A percentile compares a stretch with the other conserved stretches of the same genome.
Evolutionary conservation across 2,888 invertebrate genomes (phyloP).

Genomic region (Sympetrum striolatum): DNA sequence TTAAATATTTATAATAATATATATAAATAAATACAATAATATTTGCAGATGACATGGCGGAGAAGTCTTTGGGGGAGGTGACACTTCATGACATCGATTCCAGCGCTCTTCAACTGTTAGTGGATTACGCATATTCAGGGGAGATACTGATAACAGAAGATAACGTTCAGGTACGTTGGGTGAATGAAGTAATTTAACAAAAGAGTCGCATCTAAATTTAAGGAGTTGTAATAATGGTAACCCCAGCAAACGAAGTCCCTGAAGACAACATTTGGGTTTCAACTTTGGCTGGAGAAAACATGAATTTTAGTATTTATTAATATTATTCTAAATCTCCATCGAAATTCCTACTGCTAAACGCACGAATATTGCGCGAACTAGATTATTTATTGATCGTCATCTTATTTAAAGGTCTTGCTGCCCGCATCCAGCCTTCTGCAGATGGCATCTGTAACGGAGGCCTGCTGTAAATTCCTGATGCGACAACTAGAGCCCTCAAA

Average conservation of each 20-base stretch:
- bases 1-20: too few relatives aligned
- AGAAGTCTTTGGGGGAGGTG: constrained; percentile 65
- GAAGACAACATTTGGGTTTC: neutral
- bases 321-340: too few relatives aligned
- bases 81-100: constrained; percentile 68
- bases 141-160: constrained; percentile 73
- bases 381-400: too few relatives aligned
- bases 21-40: constrained; percentile 15
- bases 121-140: constrained; percentile 79
- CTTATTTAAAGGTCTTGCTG: constrained; percentile 62
- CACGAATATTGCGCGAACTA: too few relatives aligned
- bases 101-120: constrained; percentile 69
- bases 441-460: constrained; percentile 72
- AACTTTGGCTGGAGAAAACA: too few relatives aligned
- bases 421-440: constrained; percentile 78
- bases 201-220: too few relatives aligned
- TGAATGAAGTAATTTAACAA: neutral
- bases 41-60: constrained; percentile 65
- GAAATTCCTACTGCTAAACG: too few relatives aligned
- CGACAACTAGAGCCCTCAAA: constrained; percentile 78
- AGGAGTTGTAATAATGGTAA: too few relatives aligned
- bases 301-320: too few relatives aligned
- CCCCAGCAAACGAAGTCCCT: too few relatives aligned
- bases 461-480: constrained; percentile 77
- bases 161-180: constrained; percentile 66